phyloP scores from a whole-genome alignment of 2,888 invertebrate genomes.

The Clostera curtula region DNA sequence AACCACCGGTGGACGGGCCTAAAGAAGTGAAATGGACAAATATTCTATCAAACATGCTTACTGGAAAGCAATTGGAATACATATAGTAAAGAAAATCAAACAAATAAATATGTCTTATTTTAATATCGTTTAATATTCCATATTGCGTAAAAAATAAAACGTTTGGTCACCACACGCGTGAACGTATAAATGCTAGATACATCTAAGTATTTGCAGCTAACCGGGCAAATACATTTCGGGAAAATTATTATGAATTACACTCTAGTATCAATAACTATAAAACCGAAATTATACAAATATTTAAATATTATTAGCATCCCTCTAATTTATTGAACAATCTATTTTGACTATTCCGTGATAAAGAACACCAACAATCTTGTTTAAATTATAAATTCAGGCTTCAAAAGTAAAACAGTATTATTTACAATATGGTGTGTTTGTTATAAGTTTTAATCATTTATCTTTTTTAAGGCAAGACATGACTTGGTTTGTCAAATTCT shows the following conservation, averaged over 20 bases:
- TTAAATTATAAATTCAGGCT: too few species aligned
- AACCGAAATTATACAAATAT: too few species aligned
- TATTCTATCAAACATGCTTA: constrained; percentile 53
- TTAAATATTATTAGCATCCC: too few species aligned
- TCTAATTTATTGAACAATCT: too few species aligned
- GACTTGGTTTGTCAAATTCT: too few species aligned
- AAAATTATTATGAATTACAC: constrained; percentile 21
- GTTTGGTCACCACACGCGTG: constrained; percentile 60
- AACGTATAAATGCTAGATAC: constrained; percentile 57
- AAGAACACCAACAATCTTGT: too few species aligned
- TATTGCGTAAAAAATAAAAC: constrained; percentile 55
- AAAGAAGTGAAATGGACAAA: constrained; percentile 55
- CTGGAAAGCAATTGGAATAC: constrained; percentile 52
- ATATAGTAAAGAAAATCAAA: constrained; percentile 22
- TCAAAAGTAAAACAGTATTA: too few species aligned
- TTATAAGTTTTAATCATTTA: too few species aligned
- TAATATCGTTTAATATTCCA: constrained; percentile 54
- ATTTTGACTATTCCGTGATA: too few species aligned
- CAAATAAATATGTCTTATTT: constrained; percentile 40
- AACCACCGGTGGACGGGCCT: constrained; percentile 48
- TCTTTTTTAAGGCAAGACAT: too few species aligned
- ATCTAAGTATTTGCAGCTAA: constrained; percentile 41
- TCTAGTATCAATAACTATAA: constrained; percentile 15
- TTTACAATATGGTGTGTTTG: too few species aligned
- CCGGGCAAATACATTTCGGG: constrained; percentile 31